A percentile compares a stretch with the other conserved stretches of the same genome.
These are phyloP conservation scores for Colaptes auratus DNA, from an alignment of 2,113 vertebrate genomes.

Conservation along the genomic window DNA sequence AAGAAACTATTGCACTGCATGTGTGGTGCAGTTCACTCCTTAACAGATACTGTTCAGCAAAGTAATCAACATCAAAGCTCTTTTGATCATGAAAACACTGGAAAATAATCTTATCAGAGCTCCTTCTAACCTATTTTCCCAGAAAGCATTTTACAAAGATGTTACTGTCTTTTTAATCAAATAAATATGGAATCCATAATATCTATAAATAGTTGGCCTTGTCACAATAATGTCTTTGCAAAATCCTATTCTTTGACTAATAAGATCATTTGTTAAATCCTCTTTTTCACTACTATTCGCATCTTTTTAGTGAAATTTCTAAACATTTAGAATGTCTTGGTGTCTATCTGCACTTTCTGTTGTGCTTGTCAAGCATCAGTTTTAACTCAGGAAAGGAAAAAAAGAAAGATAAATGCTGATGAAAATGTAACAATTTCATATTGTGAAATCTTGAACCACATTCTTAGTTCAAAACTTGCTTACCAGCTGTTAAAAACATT, in stretches of 20 bases:
- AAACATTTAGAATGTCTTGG: neutral
- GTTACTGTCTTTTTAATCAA: neutral
- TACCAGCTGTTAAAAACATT: neutral
- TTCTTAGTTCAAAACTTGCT: neutral
- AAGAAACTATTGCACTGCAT: neutral
- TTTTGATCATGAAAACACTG: neutral
- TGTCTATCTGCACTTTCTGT: neutral
- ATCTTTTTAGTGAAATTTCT: neutral
- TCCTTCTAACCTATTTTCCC: neutral
- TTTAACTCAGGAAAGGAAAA: neutral
- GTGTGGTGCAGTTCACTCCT: neutral
- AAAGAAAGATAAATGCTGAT: neutral
- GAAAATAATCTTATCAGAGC: neutral
- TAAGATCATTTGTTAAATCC: neutral
- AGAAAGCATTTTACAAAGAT: neutral
- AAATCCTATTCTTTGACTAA: neutral
- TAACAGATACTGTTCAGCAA: neutral
- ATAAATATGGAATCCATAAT: neutral
- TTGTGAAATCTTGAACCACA: neutral
- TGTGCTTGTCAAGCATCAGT: neutral
- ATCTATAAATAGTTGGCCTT: neutral
- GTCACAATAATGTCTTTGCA: neutral
- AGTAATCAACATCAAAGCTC: neutral
- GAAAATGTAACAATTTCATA: neutral
- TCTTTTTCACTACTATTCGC: neutral